phyloP scores from a whole-genome alignment of 2,797 vertebrate genomes.

The Pogoniulus pusillus region DNA sequence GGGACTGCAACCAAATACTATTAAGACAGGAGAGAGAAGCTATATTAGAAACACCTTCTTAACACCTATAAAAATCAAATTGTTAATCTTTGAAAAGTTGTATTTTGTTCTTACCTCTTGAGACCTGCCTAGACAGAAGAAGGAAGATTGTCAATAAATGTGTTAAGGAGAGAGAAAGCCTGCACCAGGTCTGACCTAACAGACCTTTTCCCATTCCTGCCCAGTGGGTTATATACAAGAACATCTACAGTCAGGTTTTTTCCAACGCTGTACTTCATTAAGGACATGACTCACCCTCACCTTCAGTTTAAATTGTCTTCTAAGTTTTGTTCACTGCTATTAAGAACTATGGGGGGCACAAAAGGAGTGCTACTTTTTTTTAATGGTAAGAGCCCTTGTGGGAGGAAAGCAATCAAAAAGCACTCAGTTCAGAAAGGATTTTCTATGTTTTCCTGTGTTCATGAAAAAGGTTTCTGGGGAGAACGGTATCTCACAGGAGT shows the following conservation, averaged over 20 bases:
- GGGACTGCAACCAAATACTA: background rate
- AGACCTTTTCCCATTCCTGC: background rate
- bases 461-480: background rate
- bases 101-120: background rate
- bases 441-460: background rate
- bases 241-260: background rate
- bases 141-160: background rate
- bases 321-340: background rate
- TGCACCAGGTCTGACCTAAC: rapidly evolving
- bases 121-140: background rate
- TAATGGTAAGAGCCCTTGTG: background rate
- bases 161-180: background rate
- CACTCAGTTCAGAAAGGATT: background rate
- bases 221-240: background rate
- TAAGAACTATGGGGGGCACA: background rate
- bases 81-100: background rate
- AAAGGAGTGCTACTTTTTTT: background rate
- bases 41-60: background rate
- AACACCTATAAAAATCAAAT: background rate
- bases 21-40: background rate
- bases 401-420: background rate
- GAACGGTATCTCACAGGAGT: background rate
- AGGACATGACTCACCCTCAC: background rate
- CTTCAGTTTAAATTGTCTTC: background rate
- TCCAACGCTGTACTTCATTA: background rate